These are phyloP conservation scores for Onthophagus taurus DNA, from an alignment of 1,140 invertebrate species.

Conservation along the genomic window DNA sequence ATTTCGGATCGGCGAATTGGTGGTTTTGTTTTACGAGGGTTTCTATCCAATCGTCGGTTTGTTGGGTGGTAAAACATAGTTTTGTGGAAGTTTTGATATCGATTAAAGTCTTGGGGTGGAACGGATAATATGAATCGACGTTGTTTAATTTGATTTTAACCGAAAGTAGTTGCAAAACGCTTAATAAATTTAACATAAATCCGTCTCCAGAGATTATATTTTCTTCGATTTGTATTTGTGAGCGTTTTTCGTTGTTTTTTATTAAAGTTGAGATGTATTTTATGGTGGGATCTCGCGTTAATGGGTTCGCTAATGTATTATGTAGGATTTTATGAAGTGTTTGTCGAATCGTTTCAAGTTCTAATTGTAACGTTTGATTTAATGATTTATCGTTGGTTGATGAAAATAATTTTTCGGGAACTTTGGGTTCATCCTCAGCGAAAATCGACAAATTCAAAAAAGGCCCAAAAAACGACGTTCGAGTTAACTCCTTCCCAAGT, in stretches of 20 bases:
- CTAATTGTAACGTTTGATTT: constrained; percentile 55
- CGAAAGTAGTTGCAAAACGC: constrained; percentile 79
- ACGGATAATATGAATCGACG: constrained; percentile 79
- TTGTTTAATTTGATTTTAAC: constrained; percentile 77
- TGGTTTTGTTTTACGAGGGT: constrained; percentile 40
- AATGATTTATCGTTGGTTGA: constrained; percentile 46
- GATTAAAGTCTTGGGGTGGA: constrained; percentile 68
- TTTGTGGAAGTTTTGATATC: constrained; percentile 77
- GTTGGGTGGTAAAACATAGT: constrained; percentile 69
- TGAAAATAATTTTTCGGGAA: constrained; percentile 58
- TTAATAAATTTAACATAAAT: constrained; percentile 88
- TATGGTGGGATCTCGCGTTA: constrained; percentile 62
- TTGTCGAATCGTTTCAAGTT: constrained; percentile 60
- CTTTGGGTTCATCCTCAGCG: constrained; percentile 81
- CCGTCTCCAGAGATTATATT: constrained; percentile 79
- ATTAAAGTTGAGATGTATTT: constrained; percentile 69
- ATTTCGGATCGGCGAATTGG: constrained; percentile 71
- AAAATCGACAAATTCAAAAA: constrained; percentile 86
- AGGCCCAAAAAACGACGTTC: constrained; percentile 76
- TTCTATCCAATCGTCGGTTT: constrained; percentile 64
- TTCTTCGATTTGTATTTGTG: constrained; percentile 84
- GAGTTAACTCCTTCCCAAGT: constrained; percentile 71
- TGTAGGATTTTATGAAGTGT: constrained; percentile 71
- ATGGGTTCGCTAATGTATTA: constrained; percentile 68
- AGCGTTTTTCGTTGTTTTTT: constrained; percentile 72